Evolutionary conservation across 1,140 invertebrate genomes (phyloP).

Genomic region (Nasonia longicornis): DNA sequence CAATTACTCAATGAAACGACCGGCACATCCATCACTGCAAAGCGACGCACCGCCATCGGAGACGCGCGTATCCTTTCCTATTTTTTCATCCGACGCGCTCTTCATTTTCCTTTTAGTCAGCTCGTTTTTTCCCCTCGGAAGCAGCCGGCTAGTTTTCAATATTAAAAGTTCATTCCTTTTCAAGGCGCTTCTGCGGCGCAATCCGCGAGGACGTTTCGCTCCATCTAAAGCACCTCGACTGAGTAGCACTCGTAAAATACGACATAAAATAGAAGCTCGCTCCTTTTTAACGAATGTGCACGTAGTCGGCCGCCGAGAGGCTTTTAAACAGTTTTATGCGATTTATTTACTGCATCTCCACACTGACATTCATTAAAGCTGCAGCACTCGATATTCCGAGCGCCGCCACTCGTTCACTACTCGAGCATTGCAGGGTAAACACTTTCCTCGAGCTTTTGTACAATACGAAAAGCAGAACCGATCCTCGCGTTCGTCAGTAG

Average conservation of each 20-base stretch:
- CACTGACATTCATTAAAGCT: neutral
- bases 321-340: constrained; percentile 1
- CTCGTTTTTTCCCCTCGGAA: neutral
- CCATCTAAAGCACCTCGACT: neutral
- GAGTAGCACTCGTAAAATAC: constrained; percentile 8
- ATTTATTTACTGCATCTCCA: constrained; percentile 13
- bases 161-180: constrained; percentile 11
- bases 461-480: no score
- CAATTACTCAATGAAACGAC: constrained; percentile 14
- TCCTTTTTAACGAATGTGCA: constrained; percentile 3
- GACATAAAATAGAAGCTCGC: neutral
- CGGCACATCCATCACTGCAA: neutral
- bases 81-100: neutral
- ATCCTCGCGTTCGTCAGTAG: no score
- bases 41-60: neutral
- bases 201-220: neutral
- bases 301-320: neutral
- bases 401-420: neutral
- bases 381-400: neutral
- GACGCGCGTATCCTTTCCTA: neutral
- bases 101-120: neutral
- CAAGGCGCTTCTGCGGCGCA: neutral
- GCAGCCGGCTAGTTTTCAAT: neutral
- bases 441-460: neutral
- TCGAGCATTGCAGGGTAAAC: neutral